Evolutionary conservation across 2,113 vertebrate species (phyloP).

Genomic region (Pollimyrus isidori): DNA sequence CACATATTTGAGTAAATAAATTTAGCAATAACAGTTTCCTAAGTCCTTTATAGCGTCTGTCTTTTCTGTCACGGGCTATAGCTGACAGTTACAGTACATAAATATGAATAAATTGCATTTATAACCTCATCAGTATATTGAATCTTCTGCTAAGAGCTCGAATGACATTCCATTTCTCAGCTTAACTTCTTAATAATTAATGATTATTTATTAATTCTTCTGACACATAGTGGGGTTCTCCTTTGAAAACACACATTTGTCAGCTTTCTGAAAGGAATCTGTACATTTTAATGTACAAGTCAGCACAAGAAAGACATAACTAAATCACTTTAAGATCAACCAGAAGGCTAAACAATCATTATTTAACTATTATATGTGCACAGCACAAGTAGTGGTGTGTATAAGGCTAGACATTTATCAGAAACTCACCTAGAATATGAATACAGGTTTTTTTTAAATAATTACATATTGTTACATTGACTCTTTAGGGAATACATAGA

Average conservation of each 20-base stretch:
- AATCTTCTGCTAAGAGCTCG: neutral
- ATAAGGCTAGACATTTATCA: neutral
- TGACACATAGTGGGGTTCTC: neutral
- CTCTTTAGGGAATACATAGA: neutral
- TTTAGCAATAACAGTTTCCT: neutral
- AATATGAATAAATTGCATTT: neutral
- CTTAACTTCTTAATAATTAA: neutral
- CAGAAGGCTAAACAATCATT: neutral
- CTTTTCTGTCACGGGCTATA: neutral
- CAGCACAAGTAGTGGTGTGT: neutral
- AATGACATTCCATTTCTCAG: neutral
- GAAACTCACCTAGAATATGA: neutral
- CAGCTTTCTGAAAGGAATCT: neutral
- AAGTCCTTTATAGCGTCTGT: neutral
- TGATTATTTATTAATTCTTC: neutral
- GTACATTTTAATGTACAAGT: neutral
- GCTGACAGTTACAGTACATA: neutral
- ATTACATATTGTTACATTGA: neutral
- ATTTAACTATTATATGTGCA: neutral
- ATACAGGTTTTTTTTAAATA: neutral
- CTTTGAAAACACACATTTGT: neutral
- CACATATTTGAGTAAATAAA: neutral
- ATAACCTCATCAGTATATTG: neutral
- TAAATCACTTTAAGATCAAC: neutral
- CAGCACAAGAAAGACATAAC: neutral